Base-by-base conservation (phyloP, 2,113 vertebrate genomes). In the Parus major region DNA sequence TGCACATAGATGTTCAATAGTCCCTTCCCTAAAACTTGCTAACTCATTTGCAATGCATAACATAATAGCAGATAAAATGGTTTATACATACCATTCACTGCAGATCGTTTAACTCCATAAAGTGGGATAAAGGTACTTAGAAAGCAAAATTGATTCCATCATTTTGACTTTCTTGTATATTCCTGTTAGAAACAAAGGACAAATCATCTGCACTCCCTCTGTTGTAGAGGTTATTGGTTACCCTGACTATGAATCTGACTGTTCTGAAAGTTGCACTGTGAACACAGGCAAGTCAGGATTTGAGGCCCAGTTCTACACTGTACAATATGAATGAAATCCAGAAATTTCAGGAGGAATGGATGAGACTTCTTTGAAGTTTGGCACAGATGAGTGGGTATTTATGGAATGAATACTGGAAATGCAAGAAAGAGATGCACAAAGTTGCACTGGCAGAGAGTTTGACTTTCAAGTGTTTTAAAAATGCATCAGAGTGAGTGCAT, bases 1-100 rank as follows among this genome's bases (percentile, higher is more conserved):
- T 15, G 76, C 13, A 50, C 0, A 0, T 7, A 46, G 25, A 18
- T 6, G 1, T 33, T 71, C 41, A 53, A 59, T 25, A 75, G 7
- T 7, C 21, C 20, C 36, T 63, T 53, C 31, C 35, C 50, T 47
- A 70, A 81, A 82, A 86, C 35, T 12, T 60, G 33, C 39, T 50
- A 41, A 19, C 8, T 64, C 15, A 5, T 56, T 89, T 85, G 56
- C 53, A 93, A 39, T 21, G 47, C 52, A 73, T 70, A 41, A 72
- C 8, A 21, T 18, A 52, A 10, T 4, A 76, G 65, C 27, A 78
- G 28, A 82, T 52, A 49, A 36, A 86, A 29, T 19, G 21, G n/a
- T 50, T 86, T 86, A 66, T 31, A 33, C 0, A 3, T 47, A 24
- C 52, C 8, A 56, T 69, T 80, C 42, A 49, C n/a, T 70, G 44